Conservation (phyloP, 2,113 vertebrate genomes). For the Donacobius atricapilla region DNA sequence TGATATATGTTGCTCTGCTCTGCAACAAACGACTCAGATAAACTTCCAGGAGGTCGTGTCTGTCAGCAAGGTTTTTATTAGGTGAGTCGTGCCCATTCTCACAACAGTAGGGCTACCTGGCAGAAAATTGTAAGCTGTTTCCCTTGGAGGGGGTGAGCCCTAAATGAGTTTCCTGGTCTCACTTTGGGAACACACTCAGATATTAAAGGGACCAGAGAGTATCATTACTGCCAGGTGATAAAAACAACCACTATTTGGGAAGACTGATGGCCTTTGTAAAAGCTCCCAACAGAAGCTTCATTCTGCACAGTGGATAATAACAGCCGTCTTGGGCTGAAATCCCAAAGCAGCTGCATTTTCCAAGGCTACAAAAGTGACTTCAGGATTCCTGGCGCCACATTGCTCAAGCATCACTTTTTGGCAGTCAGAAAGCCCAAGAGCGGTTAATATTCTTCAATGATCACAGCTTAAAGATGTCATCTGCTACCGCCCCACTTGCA, state of each 20-base stretch:
- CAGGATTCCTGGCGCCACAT: conserved; percentile 15
- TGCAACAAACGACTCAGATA: conserved; percentile 59
- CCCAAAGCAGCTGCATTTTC: conserved; percentile 54
- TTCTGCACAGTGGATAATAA: conserved; percentile 8
- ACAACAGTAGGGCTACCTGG: conserved; percentile 36
- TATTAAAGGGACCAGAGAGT: conserved; percentile 56
- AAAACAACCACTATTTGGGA: conserved; percentile 44
- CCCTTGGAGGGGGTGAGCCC: neutral
- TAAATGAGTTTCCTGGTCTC: neutral
- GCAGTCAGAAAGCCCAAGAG: neutral
- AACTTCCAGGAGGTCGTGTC: conserved; percentile 53
- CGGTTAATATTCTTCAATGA: conserved; percentile 11
- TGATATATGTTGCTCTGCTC: conserved; percentile 67
- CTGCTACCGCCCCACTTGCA: neutral
- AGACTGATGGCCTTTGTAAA: conserved; percentile 7
- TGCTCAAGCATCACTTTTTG: neutral
- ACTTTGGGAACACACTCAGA: neutral
- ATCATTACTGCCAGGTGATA: neutral
- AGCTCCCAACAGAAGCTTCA: conserved; percentile 11
- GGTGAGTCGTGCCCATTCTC: conserved; percentile 49
- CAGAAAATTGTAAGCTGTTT: conserved; percentile 17
- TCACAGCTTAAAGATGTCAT: conserved; percentile 18
- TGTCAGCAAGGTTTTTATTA: conserved; percentile 65
- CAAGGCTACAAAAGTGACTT: conserved; percentile 55
- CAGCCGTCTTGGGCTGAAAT: conserved; percentile 12